A percentile compares a stretch with the other conserved stretches of the same genome.
Conservation (phyloP, 2,797 vertebrate genomes). For the Nannoperca obscura region DNA sequence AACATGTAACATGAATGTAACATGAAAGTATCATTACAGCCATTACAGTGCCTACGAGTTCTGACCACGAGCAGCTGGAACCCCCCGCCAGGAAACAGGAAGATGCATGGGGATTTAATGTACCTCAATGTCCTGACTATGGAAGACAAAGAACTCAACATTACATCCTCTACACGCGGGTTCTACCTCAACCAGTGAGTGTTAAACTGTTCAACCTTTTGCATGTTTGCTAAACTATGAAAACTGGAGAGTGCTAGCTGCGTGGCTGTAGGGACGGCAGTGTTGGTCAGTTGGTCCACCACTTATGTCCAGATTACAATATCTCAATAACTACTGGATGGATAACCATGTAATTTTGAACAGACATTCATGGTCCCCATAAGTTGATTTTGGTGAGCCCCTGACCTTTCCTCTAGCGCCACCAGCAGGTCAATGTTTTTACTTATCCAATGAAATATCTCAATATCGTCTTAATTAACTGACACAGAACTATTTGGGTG, state of each 20-base stretch:
- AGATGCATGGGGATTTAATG: conserved; percentile 97
- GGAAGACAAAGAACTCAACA: conserved; percentile 92
- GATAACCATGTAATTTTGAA: not conserved
- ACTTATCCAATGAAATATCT: no score
- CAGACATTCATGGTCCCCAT: not conserved
- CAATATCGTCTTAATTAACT: no score
- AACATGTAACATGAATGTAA: no score
- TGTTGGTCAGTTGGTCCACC: no score
- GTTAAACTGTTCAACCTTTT: not conserved
- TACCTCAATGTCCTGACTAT: conserved; percentile 92
- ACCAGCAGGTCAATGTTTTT: not conserved
- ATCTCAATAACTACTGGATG: not conserved
- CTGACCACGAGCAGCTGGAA: conserved; percentile 96
- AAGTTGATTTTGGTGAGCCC: not conserved
- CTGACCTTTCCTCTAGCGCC: no score
- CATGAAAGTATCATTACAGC: conserved; percentile 73
- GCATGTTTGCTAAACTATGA: not conserved
- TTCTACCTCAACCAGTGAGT: conserved; percentile 97
- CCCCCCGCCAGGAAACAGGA: conserved; percentile 95
- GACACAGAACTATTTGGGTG: no score
- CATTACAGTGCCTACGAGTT: conserved; percentile 92
- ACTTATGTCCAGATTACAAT: not conserved
- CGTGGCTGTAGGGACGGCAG: not conserved
- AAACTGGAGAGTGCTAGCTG: not conserved
- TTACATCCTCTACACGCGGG: conserved; percentile 91